These are phyloP conservation scores for Ibycter americanus DNA, from an alignment of 2,797 vertebrate genomes.

Conservation along the genomic window DNA sequence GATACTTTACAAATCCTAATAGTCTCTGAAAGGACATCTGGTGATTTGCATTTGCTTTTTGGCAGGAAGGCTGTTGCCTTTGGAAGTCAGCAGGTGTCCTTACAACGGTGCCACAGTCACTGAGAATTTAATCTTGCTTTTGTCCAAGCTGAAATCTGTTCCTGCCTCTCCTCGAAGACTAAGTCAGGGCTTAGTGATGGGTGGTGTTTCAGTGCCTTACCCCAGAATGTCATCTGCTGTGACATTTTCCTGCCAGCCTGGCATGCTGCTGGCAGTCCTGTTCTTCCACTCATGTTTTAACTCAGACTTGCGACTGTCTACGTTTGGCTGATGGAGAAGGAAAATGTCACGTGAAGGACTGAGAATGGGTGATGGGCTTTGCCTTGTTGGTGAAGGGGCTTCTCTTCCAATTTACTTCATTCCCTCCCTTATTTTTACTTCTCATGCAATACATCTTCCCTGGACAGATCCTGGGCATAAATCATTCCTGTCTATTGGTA, in stretches of 20 bases:
- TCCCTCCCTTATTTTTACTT: not conserved
- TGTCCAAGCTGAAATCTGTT: not conserved
- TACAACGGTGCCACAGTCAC: not conserved
- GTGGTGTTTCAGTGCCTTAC: not conserved
- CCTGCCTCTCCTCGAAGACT: not conserved
- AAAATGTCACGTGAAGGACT: not conserved
- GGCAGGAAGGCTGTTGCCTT: not conserved
- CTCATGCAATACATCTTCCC: not conserved
- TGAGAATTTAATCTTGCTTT: not conserved
- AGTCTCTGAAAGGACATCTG: not conserved
- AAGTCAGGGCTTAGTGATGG: not conserved
- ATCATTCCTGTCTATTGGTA: not conserved
- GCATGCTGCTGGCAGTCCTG: not conserved
- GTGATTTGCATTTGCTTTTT: not conserved
- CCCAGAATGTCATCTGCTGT: not conserved
- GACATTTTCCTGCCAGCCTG: not conserved
- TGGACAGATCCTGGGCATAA: not conserved
- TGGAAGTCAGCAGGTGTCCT: not conserved
- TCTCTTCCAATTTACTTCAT: not conserved
- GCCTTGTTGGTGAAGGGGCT: not conserved
- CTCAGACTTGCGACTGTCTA: not conserved
- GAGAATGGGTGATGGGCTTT: not conserved
- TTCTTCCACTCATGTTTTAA: not conserved
- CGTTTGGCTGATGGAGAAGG: not conserved
- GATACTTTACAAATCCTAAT: not conserved